phyloP scores from a whole-genome alignment of 1,140 invertebrate species.

The Drosophila prosaltans region DNA sequence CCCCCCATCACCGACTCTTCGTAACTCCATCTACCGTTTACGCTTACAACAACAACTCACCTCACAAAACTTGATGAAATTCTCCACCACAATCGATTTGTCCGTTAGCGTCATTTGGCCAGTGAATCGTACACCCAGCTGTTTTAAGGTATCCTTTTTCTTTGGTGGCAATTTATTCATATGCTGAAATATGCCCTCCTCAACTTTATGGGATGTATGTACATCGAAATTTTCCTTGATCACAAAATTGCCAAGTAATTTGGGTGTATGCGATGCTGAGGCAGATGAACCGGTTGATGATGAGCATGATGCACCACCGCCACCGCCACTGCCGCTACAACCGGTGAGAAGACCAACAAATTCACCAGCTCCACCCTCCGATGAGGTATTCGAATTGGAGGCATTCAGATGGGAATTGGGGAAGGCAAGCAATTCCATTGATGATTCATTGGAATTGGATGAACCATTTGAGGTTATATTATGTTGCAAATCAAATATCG shows the following conservation, averaged over 20 bases:
- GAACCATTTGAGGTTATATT: constrained; percentile 68
- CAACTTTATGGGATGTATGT: constrained; percentile 81
- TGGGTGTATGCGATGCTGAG: constrained; percentile 54
- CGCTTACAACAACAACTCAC: constrained; percentile 47
- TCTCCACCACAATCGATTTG: constrained; percentile 83
- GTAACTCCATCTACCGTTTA: background rate
- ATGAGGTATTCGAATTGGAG: constrained; percentile 81
- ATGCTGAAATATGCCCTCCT: constrained; percentile 82
- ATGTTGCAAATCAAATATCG: constrained; percentile 78
- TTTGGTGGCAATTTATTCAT: constrained; percentile 82
- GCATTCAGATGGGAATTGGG: constrained; percentile 79
- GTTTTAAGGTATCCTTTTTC: constrained; percentile 81
- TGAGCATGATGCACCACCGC: constrained; percentile 50
- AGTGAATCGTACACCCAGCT: constrained; percentile 79
- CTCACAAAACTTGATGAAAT: constrained; percentile 81
- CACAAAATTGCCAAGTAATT: constrained; percentile 71
- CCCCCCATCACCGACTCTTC: background rate
- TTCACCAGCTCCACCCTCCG: constrained; percentile 71
- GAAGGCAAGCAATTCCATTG: constrained; percentile 72
- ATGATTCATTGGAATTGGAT: constrained; percentile 80
- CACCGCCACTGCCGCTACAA: background rate
- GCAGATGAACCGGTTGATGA: constrained; percentile 40
- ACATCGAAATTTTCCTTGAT: constrained; percentile 82
- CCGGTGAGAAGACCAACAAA: constrained; percentile 67
- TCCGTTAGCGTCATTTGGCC: constrained; percentile 81